Conservation (phyloP, 2,888 invertebrate genomes). For the Idaea aversata region DNA sequence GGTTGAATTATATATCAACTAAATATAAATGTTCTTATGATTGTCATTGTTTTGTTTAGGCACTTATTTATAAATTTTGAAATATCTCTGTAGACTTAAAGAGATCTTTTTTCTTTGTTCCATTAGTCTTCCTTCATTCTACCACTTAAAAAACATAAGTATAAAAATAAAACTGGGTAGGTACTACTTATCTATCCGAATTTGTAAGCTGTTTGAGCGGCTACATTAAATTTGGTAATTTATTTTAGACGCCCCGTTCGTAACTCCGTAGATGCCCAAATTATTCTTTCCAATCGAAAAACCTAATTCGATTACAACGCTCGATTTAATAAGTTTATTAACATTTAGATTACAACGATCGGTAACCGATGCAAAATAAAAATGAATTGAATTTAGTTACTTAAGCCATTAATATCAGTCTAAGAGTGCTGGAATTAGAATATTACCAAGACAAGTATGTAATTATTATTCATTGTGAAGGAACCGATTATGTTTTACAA, state of each 20-base stretch:
- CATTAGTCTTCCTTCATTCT: neutral
- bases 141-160: neutral
- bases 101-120: too few species aligned
- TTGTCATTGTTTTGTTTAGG: too few species aligned
- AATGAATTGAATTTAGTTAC: constrained; percentile 13
- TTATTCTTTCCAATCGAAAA: constrained; percentile 7
- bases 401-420: neutral
- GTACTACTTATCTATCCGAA: neutral
- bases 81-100: too few species aligned
- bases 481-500: too few species aligned
- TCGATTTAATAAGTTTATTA: constrained; percentile 17
- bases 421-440: neutral
- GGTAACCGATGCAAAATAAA: constrained; percentile 3
- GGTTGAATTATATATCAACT: too few species aligned
- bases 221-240: neutral
- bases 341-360: constrained; percentile 3
- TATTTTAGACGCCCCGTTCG: neutral
- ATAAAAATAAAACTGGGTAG: neutral
- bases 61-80: too few species aligned
- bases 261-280: neutral
- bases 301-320: constrained; percentile 10
- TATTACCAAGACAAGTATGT: neutral
- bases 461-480: too few species aligned
- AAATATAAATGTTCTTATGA: too few species aligned
- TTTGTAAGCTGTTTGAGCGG: neutral